Conservation (phyloP, 1,140 invertebrate species). For the Macrobrachium rosenbergii region DNA sequence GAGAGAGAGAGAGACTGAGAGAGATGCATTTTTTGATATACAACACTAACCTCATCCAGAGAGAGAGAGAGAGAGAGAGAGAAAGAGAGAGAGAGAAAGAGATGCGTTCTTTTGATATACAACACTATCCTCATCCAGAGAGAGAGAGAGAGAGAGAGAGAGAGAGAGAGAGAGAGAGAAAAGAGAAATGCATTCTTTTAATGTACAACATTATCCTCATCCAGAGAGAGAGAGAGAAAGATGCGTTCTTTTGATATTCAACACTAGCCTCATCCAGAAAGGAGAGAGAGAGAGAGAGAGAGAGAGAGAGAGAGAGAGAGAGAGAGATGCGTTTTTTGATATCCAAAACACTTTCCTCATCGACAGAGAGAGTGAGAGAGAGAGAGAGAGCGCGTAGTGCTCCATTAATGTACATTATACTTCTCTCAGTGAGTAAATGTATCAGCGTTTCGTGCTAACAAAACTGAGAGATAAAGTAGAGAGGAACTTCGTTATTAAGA, state of each 20-base stretch:
- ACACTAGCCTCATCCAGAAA: neutral
- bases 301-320: slow-evolving; percentile 8
- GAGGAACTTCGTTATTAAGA: neutral
- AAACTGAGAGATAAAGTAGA: no score
- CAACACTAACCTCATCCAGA: neutral
- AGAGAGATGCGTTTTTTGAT: neutral
- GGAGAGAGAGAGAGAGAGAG: slow-evolving; percentile 13
- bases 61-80: neutral
- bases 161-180: neutral
- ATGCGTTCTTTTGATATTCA: no score
- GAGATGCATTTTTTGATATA: no score
- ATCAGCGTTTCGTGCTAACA: no score
- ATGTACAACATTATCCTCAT: neutral
- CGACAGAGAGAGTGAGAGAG: neutral
- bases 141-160: neutral
- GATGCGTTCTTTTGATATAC: no score
- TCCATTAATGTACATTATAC: no score
- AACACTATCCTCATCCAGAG: no score
- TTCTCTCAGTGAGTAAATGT: no score
- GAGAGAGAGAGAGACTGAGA: no score
- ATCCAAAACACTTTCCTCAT: no score
- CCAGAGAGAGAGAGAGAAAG: neutral
- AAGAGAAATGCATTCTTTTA: no score
- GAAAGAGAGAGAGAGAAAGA: neutral
- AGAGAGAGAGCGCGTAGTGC: neutral